Evolutionary conservation across 2,888 invertebrate genomes (phyloP), one percentile per base, ranked within the genome.

Genomic region (Pyrrhia umbra): DNA sequence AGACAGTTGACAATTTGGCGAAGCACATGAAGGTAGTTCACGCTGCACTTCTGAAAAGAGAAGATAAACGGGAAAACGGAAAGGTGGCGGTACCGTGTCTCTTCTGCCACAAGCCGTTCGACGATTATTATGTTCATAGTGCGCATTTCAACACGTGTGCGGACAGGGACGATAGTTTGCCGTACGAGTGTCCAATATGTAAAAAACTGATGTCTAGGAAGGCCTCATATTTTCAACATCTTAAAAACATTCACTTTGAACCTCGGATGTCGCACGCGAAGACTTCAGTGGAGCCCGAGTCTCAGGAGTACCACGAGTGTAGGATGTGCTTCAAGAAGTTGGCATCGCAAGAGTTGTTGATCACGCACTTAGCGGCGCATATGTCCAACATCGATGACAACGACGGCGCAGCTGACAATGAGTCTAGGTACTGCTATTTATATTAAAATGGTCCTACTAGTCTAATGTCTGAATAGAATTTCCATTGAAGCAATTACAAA

Each of bases 21-120:
- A 93, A 93, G 61, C 95, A 95, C 68, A 89, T 94, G 86, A 86
- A 87, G 51, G 85, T 92, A 0, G 87, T 90, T 1, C 95, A 95
- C 70, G 92, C 92, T 2, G 93, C 93, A 0, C 88, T 86, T 0
- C 82, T 90, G 2, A 89, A 88, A 52, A 84, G 76, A 43, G 78
- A 80, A 10, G 76, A 80, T 2, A 72, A 65, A 34, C 62, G 23
- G 21, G 58, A 70, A 9, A 79, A 69, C 34, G 57, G 57, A 3
- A 78, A 64, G 9, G 77, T 85, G 0, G 37, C 81, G 1, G 86
- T 94, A 0, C 93, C 94, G 0, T 95, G 95, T 60, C 70, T 92
- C 13, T 94, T 82, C 70, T 95, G 95, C 60, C 69, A 69, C 5
- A 80, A 88, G 59, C 59, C 76, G 6, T 93, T 90, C 39, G 85